Evolutionary conservation across 1,140 invertebrate genomes (phyloP).

Genomic region (Drosophila sechellia): DNA sequence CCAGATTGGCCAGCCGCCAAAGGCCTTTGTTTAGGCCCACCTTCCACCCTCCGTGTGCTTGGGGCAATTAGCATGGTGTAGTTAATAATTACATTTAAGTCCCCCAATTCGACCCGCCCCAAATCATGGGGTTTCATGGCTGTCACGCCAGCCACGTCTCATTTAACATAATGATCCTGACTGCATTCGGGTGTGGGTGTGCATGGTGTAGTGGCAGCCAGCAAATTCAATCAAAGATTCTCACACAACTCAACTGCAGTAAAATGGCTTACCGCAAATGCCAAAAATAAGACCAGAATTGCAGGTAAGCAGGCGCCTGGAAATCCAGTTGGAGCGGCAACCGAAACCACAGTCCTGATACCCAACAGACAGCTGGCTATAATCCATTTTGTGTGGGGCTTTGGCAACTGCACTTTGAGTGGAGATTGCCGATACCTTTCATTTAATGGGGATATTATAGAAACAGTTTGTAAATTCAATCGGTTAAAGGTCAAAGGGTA

Average conservation of each 20-base stretch:
- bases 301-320: slow-evolving; percentile 18
- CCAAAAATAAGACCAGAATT: slow-evolving; percentile 28
- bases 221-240: slow-evolving; percentile 55
- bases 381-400: slow-evolving; percentile 28
- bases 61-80: slow-evolving; percentile 40
- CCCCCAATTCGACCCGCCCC: not conserved
- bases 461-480: slow-evolving; percentile 11
- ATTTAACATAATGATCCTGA: slow-evolving; percentile 42
- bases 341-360: slow-evolving; percentile 19
- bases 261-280: slow-evolving; percentile 51
- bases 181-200: not conserved
- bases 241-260: slow-evolving; percentile 42
- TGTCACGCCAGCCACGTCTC: slow-evolving; percentile 23
- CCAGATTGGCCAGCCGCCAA: slow-evolving; percentile 31
- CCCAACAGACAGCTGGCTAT: slow-evolving; percentile 16
- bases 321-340: slow-evolving; percentile 1
- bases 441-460: slow-evolving; percentile 4
- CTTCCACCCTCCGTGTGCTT: slow-evolving; percentile 11
- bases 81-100: slow-evolving; percentile 38
- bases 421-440: slow-evolving; percentile 2
- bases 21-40: slow-evolving; percentile 5
- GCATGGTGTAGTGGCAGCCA: not conserved
- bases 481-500: not conserved
- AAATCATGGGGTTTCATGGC: slow-evolving; percentile 30
- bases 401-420: slow-evolving; percentile 29